Base-by-base conservation (phyloP, 1,140 invertebrate genomes). In the Achatina immaculata region DNA sequence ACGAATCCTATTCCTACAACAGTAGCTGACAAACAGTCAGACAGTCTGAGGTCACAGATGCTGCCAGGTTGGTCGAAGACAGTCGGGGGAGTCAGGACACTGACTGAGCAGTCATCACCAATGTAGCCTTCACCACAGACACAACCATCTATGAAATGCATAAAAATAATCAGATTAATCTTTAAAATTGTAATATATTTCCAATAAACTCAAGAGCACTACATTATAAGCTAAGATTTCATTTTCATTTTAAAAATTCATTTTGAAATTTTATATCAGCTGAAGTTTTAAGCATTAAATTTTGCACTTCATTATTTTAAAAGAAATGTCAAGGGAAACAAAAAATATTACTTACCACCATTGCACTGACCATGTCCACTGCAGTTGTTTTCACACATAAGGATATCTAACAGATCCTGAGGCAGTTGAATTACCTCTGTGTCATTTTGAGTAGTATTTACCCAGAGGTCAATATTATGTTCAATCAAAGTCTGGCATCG, bases 321-420 rank as follows among this genome's bases (percentile, higher is more conserved):
- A n/a, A n/a, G n/a, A n/a, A n/a, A n/a, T n/a, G n/a, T n/a, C n/a
- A 34, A 28, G 42, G 1, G 51, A 75, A 4, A n/a, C 36, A 78
- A 78, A 42, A 51, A 43, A 71, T 31, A 34, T 7, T n/a, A 31
- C 78, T 34, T 73, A 85, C 85, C 83, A 55, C 81, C 77, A 21
- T 40, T 40, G 78, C 86, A 87, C 19, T 55, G 72, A 24, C 86
- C 86, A 43, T 82, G 66, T 24, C 58, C 73, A 81, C 66, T 86
- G 80, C 86, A 87, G 72, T 87, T 83, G 36, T 74, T 77, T 24
- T 78, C 73, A 66, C 86, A 87, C 4, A 76, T 16, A 19, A 87
- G 69, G 16, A 78, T 48, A 28, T 85, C 78, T n/a, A 86, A 19
- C 31, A 85, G 71, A 51, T 81, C 75, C 19, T 78, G 66, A 7